A percentile compares a stretch with the other conserved stretches of the same genome.
Evolutionary conservation across 2,113 vertebrate species (phyloP).

Genomic region (Microtus pennsylvanicus): DNA sequence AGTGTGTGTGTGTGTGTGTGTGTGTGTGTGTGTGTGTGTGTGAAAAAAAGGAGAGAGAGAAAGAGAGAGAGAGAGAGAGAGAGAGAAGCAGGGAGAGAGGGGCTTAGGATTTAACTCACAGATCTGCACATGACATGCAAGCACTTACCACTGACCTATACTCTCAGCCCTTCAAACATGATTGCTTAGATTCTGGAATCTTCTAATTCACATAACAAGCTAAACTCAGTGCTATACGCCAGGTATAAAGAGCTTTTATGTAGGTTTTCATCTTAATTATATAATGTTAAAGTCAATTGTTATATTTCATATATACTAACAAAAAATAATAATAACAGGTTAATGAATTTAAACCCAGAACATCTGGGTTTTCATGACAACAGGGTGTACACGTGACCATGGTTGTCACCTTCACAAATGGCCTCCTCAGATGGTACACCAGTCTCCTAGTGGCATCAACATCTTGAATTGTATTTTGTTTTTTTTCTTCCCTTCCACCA

Average conservation of each 20-base stretch:
- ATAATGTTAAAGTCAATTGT: not conserved
- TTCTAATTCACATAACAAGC: not conserved
- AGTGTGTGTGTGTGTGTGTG: too few species aligned
- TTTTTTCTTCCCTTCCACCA: not conserved
- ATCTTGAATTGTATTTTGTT: not conserved
- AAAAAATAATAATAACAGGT: not conserved
- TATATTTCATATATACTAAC: not conserved
- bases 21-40: too few species aligned
- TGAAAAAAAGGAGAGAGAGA: too few species aligned
- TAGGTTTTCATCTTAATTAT: constrained; percentile 19
- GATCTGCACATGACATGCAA: not conserved
- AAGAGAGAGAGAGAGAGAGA: not conserved
- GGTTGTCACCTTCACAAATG: not conserved
- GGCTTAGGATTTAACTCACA: not conserved
- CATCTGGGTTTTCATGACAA: not conserved
- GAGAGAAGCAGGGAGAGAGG: not conserved
- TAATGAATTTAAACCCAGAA: not conserved
- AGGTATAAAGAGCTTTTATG: constrained; percentile 3
- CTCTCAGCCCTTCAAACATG: not conserved
- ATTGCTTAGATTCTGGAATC: constrained; percentile 32
- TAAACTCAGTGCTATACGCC: not conserved
- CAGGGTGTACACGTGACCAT: not conserved
- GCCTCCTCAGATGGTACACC: not conserved
- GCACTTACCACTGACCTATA: not conserved
- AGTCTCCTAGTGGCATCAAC: not conserved